These are phyloP conservation scores for Drosophila infuscata DNA, from an alignment of 2,888 invertebrate species.

Conservation along the genomic window DNA sequence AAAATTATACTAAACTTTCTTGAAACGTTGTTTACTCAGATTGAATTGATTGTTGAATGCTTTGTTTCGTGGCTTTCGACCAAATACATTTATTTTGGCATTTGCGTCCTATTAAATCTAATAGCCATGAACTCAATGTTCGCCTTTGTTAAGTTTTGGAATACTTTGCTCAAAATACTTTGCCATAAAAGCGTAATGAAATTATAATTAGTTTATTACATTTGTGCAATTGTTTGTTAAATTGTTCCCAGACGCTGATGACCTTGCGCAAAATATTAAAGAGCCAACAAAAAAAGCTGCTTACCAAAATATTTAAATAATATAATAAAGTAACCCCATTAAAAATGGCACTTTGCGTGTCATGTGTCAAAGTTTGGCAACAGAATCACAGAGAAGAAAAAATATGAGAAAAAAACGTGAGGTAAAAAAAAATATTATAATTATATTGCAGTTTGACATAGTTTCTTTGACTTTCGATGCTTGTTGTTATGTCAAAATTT, in stretches of 20 bases:
- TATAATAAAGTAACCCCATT: conserved; percentile 21
- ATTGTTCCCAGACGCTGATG: conserved; percentile 21
- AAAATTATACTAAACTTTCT: neutral
- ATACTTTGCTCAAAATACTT: conserved; percentile 17
- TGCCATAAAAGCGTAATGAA: conserved; percentile 18
- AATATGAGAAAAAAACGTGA: neutral
- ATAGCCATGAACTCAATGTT: conserved; percentile 23
- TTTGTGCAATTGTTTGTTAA: conserved; percentile 28
- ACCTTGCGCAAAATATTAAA: conserved; percentile 44
- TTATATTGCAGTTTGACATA: conserved; percentile 71
- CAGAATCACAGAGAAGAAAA: conserved; percentile 10
- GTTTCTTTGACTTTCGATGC: conserved; percentile 53
- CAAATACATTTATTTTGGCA: neutral
- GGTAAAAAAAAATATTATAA: conserved; percentile 31
- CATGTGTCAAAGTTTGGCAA: conserved; percentile 58
- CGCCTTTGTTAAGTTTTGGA: conserved; percentile 17
- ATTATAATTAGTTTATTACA: conserved; percentile 27
- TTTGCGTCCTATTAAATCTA: conserved; percentile 4
- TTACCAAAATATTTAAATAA: conserved; percentile 15
- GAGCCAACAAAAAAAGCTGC: conserved; percentile 1
- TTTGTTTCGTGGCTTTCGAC: neutral
- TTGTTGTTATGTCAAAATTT: conserved; percentile 57
- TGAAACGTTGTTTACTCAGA: neutral
- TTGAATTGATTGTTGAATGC: neutral
- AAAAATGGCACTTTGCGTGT: conserved; percentile 49